Conservation (phyloP, 2,888 invertebrate species). For the Tigriopus californicus region DNA sequence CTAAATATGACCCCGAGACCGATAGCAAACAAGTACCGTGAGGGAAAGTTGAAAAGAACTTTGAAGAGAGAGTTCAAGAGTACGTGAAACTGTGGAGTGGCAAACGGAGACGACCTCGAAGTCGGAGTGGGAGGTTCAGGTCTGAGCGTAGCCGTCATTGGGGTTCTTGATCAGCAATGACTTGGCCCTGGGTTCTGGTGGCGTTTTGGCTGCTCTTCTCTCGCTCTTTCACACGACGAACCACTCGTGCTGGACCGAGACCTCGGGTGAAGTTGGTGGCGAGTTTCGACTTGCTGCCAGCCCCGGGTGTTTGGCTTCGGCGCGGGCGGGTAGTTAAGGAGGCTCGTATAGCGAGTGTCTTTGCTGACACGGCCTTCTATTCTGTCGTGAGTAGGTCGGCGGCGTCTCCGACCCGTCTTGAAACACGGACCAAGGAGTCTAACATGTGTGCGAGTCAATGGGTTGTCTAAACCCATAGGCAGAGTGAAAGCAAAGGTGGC, state of each 20-base stretch:
- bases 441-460: conserved; percentile 49
- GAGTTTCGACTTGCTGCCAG: background rate
- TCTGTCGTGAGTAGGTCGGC: conserved; percentile 23
- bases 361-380: background rate
- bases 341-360: conserved; percentile 4
- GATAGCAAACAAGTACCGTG: conserved; percentile 45
- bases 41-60: conserved; percentile 50
- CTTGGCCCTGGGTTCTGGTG: background rate
- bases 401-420: conserved; percentile 48
- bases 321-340: background rate
- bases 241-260: background rate
- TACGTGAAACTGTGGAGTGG: conserved; percentile 33
- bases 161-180: background rate
- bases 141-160: background rate
- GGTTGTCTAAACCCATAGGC: conserved; percentile 40
- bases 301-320: background rate
- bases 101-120: conserved; percentile 27
- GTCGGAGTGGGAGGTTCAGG: conserved; percentile 2
- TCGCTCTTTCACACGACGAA: background rate
- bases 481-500: conserved; percentile 42
- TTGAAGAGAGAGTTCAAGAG: conserved; percentile 44
- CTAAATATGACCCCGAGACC: conserved; percentile 43
- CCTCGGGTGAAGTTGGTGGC: background rate
- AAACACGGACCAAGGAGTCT: conserved; percentile 57
- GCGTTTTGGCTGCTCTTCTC: background rate